phyloP scores from a whole-genome alignment of 1,140 invertebrate genomes.

The Bombyx mori region ASM3026992v2 NC_085129.1:2779501-2780000 shows the following conservation, averaged over 20 bases:
- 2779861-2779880: conserved; percentile 72
- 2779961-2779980: conserved; percentile 34
- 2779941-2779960: conserved; percentile 69
- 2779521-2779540: conserved; percentile 67
- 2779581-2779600: conserved; percentile 56
- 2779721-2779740: conserved; percentile 72
- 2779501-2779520: conserved; percentile 61
- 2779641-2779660: conserved; percentile 65
- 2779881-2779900: conserved; percentile 75
- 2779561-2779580: conserved; percentile 53
- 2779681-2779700: conserved; percentile 60
- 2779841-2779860: conserved; percentile 74
- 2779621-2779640: conserved; percentile 75
- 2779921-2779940: conserved; percentile 72
- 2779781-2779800: conserved; percentile 50
- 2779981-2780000: neutral
- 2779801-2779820: conserved; percentile 63
- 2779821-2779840: conserved; percentile 71
- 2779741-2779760: conserved; percentile 68
- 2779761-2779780: conserved; percentile 59
- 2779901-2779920: conserved; percentile 72
- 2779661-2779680: conserved; percentile 71
- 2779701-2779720: conserved; percentile 72
- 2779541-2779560: conserved; percentile 65
- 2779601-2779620: conserved; percentile 73